Base-by-base conservation (phyloP, 2,888 invertebrate genomes). In the Poecilus cupreus region DNA sequence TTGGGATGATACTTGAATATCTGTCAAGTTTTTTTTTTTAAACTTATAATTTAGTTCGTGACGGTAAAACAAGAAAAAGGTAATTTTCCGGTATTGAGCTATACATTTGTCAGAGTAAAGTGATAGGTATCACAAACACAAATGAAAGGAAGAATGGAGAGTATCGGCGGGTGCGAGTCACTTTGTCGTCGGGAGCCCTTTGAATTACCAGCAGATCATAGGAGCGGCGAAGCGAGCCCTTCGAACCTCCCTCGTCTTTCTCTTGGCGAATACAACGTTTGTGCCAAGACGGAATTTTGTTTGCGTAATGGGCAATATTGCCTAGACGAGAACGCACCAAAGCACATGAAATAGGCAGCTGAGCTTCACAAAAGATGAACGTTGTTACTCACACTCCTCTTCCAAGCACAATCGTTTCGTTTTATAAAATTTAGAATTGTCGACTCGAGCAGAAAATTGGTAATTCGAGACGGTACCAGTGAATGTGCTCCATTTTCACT, bases 291-390 rank as follows among this genome's bases (percentile, higher is more conserved):
- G 46, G 72, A 72, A 75, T 75, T 75, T 51, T 75, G 75, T 75
- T 75, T 75, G 75, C 75, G 75, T 75, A 75, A 75, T 75, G 51
- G 75, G 75, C 75, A 51, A 75, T 75, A 75, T 75, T 75, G 75
- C 75, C 75, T 75, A 75, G 51, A 54, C 49, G 26, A 13, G 72
- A 24, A 24, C 72, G 46, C 72, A 20, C 70, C 46, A 72, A 72
- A 72, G 72, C 72, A 72, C 72, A 43, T 46, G 72, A 72, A 72
- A 72, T 72, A 72, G 24, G 72, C 46, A 46, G 72, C 72, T 46
- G 24, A 22, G 72, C 72, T 43, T 26, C 46, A 76, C 76, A 76
- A 76, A 49, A 76, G 57, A 37, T 76, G 76, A 75, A 76, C 76
- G 51, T 57, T 76, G 54, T 76, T 76, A 75, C 76, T 51, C 32